A percentile compares a stretch with the other conserved stretches of the same genome.
Evolutionary conservation across 2,113 vertebrate species (phyloP).

Genomic region (Erpornis zantholeuca): DNA sequence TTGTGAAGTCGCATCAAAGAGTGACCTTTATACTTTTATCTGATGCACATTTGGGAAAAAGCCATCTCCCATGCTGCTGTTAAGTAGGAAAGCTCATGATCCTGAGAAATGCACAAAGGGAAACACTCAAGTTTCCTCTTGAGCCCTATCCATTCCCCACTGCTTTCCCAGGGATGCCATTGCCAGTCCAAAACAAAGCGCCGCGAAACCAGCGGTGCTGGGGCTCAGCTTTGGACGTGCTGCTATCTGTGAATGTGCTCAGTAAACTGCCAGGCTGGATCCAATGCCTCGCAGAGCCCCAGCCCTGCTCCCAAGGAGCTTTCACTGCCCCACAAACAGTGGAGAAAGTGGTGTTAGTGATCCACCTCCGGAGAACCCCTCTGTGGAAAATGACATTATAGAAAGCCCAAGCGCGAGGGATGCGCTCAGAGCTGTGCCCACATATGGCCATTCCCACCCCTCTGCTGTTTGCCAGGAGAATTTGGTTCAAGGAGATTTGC

Average conservation of each 20-base stretch:
- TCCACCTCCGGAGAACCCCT: neutral
- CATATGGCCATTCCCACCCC: fast-evolving
- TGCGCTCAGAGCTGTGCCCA: fast-evolving
- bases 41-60: neutral
- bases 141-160: neutral
- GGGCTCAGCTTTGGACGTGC: neutral
- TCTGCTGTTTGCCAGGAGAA: neutral
- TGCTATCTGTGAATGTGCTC: neutral
- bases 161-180: neutral
- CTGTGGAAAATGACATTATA: fast-evolving
- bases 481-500: neutral
- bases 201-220: fast-evolving
- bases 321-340: fast-evolving
- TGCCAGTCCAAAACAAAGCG: neutral
- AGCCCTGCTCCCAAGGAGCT: neutral
- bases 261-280: neutral
- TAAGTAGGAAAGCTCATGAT: neutral
- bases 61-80: neutral
- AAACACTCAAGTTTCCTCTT: neutral
- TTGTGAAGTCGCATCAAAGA: slow-evolving; percentile 25
- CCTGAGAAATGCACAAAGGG: neutral
- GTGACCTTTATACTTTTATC: slow-evolving; percentile 20
- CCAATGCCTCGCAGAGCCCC: neutral
- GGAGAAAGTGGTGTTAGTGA: neutral
- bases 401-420: fast-evolving